phyloP scores from a whole-genome alignment of 2,797 vertebrate genomes.

The Sebastes steindachneri region DNA sequence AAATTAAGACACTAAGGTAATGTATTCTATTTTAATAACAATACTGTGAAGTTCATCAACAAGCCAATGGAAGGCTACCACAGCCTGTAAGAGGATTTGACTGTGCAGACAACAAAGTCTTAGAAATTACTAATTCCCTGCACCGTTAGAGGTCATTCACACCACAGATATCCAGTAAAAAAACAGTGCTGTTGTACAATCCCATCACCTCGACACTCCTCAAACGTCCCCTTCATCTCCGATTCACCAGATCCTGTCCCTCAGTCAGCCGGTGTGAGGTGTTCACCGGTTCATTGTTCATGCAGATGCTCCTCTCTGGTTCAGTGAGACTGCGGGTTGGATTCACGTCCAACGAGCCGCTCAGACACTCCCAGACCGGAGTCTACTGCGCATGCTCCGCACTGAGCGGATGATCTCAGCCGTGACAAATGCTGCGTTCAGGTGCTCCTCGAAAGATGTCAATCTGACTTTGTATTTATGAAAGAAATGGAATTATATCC shows the following conservation, averaged over 20 bases:
- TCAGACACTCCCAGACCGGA: conserved; percentile 80
- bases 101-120: conserved; percentile 61
- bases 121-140: conserved; percentile 56
- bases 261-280: not conserved
- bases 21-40: not conserved
- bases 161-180: conserved; percentile 43
- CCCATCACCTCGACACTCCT: conserved; percentile 15
- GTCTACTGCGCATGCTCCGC: conserved; percentile 73
- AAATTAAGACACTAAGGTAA: conserved; percentile 17
- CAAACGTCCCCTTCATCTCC: conserved; percentile 13
- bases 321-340: conserved; percentile 50
- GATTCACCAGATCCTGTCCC: conserved; percentile 22
- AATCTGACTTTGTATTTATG: not conserved
- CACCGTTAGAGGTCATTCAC: conserved; percentile 75
- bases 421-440: conserved; percentile 68
- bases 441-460: conserved; percentile 41
- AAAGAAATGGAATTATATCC: too few relatives aligned
- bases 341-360: conserved; percentile 54
- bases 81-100: conserved; percentile 32
- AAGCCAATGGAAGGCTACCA: not conserved
- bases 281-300: conserved; percentile 66
- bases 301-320: conserved; percentile 64
- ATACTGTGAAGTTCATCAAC: not conserved
- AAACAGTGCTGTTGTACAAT: conserved; percentile 29
- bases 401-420: conserved; percentile 36